Percentiles rank a stretch among this genome's conserved stretches.
These are phyloP conservation scores for Onthophagus sagittarius DNA, from an alignment of 2,888 invertebrate genomes.

Conservation along the genomic window DNA sequence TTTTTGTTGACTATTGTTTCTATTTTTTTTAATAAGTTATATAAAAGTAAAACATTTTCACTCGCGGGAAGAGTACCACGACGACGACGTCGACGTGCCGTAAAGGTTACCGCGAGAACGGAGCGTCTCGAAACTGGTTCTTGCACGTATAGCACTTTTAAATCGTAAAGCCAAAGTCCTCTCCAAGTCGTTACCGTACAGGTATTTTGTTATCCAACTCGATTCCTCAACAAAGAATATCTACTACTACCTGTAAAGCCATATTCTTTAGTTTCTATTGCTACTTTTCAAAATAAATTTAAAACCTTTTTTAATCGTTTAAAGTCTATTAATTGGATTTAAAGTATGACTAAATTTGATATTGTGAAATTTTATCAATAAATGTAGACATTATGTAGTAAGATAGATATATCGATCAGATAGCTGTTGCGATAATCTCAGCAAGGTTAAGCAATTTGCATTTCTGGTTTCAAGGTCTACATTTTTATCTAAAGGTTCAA, in stretches of 20 bases:
- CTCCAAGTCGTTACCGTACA: background rate
- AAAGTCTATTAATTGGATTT: no score
- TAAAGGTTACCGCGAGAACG: background rate
- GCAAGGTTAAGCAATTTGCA: no score
- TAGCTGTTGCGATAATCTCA: no score
- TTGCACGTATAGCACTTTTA: background rate
- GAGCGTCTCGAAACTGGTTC: background rate
- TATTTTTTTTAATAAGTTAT: background rate
- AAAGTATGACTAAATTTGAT: no score
- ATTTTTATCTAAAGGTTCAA: no score
- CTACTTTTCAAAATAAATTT: background rate
- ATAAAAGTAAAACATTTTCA: background rate
- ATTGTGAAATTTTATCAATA: no score
- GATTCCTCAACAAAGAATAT: background rate
- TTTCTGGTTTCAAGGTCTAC: no score
- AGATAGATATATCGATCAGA: no score
- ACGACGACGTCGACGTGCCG: background rate
- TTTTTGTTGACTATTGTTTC: background rate
- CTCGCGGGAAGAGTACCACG: background rate
- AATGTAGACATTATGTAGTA: no score
- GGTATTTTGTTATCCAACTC: background rate
- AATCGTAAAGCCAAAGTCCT: background rate
- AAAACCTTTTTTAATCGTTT: no score
- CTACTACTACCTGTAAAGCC: background rate
- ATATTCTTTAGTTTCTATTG: background rate